Base-by-base conservation (phyloP, 1,140 invertebrate genomes). In the Pinna nobilis region DNA sequence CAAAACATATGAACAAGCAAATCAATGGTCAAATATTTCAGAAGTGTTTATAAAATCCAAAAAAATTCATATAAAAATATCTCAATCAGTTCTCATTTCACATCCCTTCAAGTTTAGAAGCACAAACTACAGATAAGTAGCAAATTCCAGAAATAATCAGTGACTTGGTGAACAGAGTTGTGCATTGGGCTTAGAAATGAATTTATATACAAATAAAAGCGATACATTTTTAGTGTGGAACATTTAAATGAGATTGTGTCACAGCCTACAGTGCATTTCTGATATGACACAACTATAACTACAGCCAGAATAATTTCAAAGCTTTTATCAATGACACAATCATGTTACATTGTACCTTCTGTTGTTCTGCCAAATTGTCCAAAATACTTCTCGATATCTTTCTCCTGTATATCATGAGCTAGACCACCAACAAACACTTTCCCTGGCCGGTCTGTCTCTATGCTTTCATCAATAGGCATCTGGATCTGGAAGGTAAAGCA, bases 381-480 rank as follows among this genome's bases (percentile, higher is more conserved):
- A 57, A 82, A 82, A 20, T 74, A 63, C 55, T 75, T 75, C 66
- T 82, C 81, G 44, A 82, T 28, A 30, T 57, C 57, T 47, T 78
- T 57, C 75, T 80, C 79, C 51, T 72, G 71, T 15, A 80, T 66
- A 37, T 79, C 75, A 55, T 50, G 25, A 39, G 78, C 60, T 32
- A 82, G 73, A 2, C 81, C 81, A 33, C 81, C 81, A 20, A 82
- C 74, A 77, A 82, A 82, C 25, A 82, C 70, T 68, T 82, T 82
- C 11, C 81, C 81, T 37, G 81, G 81, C 25, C 78, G 13, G 60
- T 82, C 81, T 63, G 79, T 77, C 47, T 73, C 70, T 60, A 50
- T 51, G 6, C 28, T 23, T 60, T 28, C 66, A 69, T 69, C 66
- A 35, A 55, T 53, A 25, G 70, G 70, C 70, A 73, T 73, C 28